These are phyloP conservation scores for Pelodiscus sinensis DNA, from an alignment of 2,113 vertebrate species.

Conservation along the genomic window DNA sequence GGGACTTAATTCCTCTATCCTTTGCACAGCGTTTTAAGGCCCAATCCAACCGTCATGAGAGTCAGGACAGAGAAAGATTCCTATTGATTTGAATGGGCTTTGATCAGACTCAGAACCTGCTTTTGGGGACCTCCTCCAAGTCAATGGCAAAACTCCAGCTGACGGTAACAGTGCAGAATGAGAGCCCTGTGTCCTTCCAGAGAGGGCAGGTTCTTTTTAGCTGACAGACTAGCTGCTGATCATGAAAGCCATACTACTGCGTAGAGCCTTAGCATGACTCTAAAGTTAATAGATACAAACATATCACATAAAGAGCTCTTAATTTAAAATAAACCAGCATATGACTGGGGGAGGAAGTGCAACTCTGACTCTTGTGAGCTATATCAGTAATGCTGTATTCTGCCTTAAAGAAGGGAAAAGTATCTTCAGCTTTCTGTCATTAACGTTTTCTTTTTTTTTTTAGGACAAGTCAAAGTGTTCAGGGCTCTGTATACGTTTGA, in stretches of 20 bases:
- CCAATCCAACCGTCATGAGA: background rate
- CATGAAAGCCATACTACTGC: background rate
- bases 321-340: background rate
- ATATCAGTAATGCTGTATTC: background rate
- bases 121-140: background rate
- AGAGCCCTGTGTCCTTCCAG: rapidly evolving
- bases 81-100: background rate
- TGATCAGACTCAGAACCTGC: background rate
- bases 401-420: background rate
- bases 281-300: background rate
- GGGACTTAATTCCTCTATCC: background rate
- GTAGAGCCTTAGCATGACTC: background rate
- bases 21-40: background rate
- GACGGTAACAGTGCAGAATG: rapidly evolving
- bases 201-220: background rate
- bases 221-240: background rate
- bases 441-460: constrained; percentile 30
- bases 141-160: rapidly evolving
- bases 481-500: constrained; percentile 95
- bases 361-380: background rate
- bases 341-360: background rate
- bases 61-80: background rate
- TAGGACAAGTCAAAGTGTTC: constrained; percentile 97
- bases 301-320: background rate
- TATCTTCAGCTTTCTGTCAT: background rate